phyloP scores from a whole-genome alignment of 2,113 vertebrate genomes.

The Ictidomys tridecemlineatus region DNA sequence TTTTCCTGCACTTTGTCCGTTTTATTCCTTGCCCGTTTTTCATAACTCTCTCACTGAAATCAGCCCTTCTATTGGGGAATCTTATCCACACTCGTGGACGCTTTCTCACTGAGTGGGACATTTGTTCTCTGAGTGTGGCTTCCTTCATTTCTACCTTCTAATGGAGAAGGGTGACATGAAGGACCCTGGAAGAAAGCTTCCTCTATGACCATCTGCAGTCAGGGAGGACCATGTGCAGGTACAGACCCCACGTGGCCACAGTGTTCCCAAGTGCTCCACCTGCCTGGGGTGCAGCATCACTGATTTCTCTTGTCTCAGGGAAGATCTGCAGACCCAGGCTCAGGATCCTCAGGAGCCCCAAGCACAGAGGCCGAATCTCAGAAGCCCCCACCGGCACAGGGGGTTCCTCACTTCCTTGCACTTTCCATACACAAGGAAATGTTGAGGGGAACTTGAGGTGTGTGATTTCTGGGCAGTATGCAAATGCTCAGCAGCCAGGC shows the following conservation, averaged over 20 bases:
- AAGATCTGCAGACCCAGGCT: neutral
- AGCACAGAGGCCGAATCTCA: neutral
- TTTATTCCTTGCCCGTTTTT: rapidly evolving
- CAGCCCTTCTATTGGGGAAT: rapidly evolving
- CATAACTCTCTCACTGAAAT: rapidly evolving
- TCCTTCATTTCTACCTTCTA: rapidly evolving
- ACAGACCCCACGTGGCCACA: rapidly evolving
- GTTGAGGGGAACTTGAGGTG: neutral
- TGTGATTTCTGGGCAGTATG: neutral
- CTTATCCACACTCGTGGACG: rapidly evolving
- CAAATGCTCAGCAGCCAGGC: neutral
- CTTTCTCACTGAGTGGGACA: rapidly evolving
- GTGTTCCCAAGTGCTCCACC: rapidly evolving
- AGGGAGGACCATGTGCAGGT: rapidly evolving
- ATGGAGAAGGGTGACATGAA: rapidly evolving
- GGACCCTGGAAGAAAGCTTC: rapidly evolving
- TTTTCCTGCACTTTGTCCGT: neutral
- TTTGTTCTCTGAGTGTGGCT: rapidly evolving
- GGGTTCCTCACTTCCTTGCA: rapidly evolving
- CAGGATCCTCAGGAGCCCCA: rapidly evolving
- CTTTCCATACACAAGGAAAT: rapidly evolving
- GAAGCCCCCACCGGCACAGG: rapidly evolving
- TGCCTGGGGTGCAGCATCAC: rapidly evolving
- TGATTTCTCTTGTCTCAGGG: rapidly evolving
- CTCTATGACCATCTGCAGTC: rapidly evolving